Evolutionary conservation across 2,888 invertebrate species (phyloP).

Genomic region (Timandra comae): DNA sequence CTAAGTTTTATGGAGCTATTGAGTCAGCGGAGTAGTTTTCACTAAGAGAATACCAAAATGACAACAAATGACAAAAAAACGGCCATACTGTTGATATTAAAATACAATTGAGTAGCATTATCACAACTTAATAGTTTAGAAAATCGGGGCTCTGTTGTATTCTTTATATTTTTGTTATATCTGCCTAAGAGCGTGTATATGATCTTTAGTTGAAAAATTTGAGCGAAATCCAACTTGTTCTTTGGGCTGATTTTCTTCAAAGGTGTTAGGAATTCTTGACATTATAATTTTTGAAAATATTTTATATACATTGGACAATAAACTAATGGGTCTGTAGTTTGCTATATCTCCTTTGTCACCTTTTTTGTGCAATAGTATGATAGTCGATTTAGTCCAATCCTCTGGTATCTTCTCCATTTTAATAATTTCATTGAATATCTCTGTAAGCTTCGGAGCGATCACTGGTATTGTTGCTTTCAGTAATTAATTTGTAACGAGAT

Average conservation of each 20-base stretch:
- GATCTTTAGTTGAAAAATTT: slow-evolving; percentile 17
- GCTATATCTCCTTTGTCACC: slow-evolving; percentile 17
- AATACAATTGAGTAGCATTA: no score
- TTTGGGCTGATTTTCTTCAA: slow-evolving; percentile 10
- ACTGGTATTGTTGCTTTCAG: slow-evolving; percentile 17
- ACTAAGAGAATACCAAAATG: no score
- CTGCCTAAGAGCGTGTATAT: slow-evolving; percentile 17
- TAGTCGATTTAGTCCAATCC: slow-evolving; percentile 25
- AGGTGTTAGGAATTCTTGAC: slow-evolving; percentile 6
- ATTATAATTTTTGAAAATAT: slow-evolving; percentile 17
- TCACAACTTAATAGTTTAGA: no score
- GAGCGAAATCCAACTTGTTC: slow-evolving; percentile 19
- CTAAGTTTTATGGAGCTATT: no score
- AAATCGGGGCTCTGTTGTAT: background rate
- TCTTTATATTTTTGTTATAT: slow-evolving; percentile 3
- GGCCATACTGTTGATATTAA: no score
- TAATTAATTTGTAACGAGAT: slow-evolving; percentile 22
- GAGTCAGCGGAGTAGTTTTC: no score
- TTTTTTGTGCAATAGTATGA: slow-evolving; percentile 23
- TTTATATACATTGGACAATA: slow-evolving; percentile 12
- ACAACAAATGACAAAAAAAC: no score
- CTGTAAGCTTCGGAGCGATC: slow-evolving; percentile 16
- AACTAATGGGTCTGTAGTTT: slow-evolving; percentile 18
- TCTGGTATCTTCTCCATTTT: slow-evolving; percentile 12
- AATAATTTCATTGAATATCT: slow-evolving; percentile 20